Conservation (phyloP, 1,140 invertebrate species). For the Chironomus striatipennis region DNA sequence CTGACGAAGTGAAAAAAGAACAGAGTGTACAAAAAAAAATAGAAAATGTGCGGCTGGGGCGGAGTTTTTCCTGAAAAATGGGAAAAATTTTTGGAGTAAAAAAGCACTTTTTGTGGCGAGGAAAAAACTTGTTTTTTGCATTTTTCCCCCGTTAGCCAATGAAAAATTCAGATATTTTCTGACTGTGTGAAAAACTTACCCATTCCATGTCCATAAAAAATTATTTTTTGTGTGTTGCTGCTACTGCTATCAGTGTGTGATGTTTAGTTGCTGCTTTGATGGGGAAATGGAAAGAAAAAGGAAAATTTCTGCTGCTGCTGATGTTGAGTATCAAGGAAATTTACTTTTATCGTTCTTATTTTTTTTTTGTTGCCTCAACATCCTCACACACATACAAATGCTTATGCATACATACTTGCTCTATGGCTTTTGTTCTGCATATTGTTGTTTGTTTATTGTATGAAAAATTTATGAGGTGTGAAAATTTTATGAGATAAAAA, state of each 20-base stretch:
- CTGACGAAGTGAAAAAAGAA: not conserved
- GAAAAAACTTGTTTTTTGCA: not conserved
- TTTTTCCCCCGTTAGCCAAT: constrained; percentile 17
- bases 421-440: not conserved
- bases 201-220: not conserved
- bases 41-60: constrained; percentile 8
- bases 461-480: constrained; percentile 7
- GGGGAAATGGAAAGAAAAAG: not conserved
- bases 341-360: not conserved
- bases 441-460: not conserved
- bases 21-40: not conserved
- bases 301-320: not conserved
- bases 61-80: constrained; percentile 21
- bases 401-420: too few relatives aligned
- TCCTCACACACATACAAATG: too few relatives aligned
- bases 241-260: too few relatives aligned
- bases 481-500: not conserved
- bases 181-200: not conserved
- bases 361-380: too few relatives aligned
- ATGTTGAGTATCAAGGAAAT: not conserved
- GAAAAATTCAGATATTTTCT: constrained; percentile 11
- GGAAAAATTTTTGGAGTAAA: constrained; percentile 9
- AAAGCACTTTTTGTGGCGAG: constrained; percentile 12
- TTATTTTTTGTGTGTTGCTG: constrained; percentile 14
- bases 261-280: too few relatives aligned